Evolutionary conservation across 2,797 vertebrate genomes (phyloP), one percentile per base, ranked within the genome.

Genomic region (Alosa sapidissima): DNA sequence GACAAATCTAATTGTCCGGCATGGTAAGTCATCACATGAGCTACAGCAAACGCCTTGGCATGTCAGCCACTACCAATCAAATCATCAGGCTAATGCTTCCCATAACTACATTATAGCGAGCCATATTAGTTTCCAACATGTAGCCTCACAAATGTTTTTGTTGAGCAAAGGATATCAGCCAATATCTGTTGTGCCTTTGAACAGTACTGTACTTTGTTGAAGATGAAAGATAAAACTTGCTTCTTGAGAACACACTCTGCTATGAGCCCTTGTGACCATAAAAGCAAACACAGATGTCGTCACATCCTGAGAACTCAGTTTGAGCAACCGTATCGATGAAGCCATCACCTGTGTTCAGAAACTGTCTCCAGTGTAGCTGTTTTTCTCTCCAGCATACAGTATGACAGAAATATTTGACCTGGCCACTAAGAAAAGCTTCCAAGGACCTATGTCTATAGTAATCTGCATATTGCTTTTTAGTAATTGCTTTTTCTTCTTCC

Each of bases 1-100:
- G 58, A 81, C 72, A 88, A 86, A 90, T 90, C 85, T 91, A 90
- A 90, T 89, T 89, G 87, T 75, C 55, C 87, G 48, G 55, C 24
- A 51, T 88, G 87, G 86, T 88, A 88, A 87, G 85, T 81, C 86
- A 87, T 83, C 86, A 84, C 81, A 28, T 28, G 81, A 86, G 75
- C 49, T 84, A 83, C 83, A 78, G 85, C 62, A 47, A 85, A 81
- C 83, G 60, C 83, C 81, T 85, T 75, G 81, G 58, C 83, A 83
- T 72, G 85, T 85, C 88, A 84, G 85, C 87, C 88, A 86, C 87
- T 60, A 84, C 85, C 85, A 88, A 89, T 86, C 84, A 84, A 86
- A 90, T 89, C 85, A 89, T 87, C 60, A 60, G 84, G 83, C 85
- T 89, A 89, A 87, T 82, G 84, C 52, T 62, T 82, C 82, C 84